A percentile compares a stretch with the other conserved stretches of the same genome.
Conservation (phyloP, 2,888 invertebrate genomes). For the Dicyrtomina minuta region DNA sequence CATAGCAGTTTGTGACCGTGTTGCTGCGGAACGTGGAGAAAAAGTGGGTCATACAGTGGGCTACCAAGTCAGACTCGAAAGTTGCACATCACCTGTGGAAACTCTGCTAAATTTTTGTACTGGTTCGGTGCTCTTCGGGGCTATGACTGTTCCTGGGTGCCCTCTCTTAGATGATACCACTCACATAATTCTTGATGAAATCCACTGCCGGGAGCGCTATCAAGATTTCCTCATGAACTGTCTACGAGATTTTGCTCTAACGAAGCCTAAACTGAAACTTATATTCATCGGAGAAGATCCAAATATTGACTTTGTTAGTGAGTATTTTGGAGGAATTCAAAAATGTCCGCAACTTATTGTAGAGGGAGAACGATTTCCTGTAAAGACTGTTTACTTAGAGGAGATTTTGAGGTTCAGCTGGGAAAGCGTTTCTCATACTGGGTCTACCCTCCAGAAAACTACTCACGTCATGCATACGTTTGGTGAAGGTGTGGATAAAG, state of each 20-base stretch:
- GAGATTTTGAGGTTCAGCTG: slow-evolving; percentile 29
- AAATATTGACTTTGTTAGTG: too few relatives aligned
- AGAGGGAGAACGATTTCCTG: slow-evolving; percentile 44
- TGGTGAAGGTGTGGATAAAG: neutral
- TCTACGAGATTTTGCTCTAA: slow-evolving; percentile 68
- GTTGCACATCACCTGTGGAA: too few relatives aligned
- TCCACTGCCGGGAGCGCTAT: too few relatives aligned
- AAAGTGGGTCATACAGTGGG: slow-evolving; percentile 68
- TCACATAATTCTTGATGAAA: too few relatives aligned
- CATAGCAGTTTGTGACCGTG: slow-evolving; percentile 83
- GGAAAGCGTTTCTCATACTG: neutral
- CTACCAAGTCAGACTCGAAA: slow-evolving; percentile 87
- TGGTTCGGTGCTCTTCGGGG: slow-evolving; percentile 84
- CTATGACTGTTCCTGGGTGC: too few relatives aligned
- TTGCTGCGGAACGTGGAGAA: slow-evolving; percentile 66
- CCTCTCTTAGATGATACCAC: too few relatives aligned
- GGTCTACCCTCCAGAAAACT: neutral
- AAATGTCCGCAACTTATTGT: slow-evolving; percentile 55
- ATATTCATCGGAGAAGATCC: slow-evolving; percentile 93
- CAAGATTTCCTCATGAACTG: slow-evolving; percentile 88
- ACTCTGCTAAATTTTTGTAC: slow-evolving; percentile 86
- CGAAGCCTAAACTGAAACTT: slow-evolving; percentile 72
- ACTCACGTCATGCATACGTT: neutral
- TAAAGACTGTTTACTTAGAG: slow-evolving; percentile 36
- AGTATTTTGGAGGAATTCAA: slow-evolving; percentile 76